phyloP scores from a whole-genome alignment of 2,797 vertebrate genomes.

The Coregonus suidteri region DNA sequence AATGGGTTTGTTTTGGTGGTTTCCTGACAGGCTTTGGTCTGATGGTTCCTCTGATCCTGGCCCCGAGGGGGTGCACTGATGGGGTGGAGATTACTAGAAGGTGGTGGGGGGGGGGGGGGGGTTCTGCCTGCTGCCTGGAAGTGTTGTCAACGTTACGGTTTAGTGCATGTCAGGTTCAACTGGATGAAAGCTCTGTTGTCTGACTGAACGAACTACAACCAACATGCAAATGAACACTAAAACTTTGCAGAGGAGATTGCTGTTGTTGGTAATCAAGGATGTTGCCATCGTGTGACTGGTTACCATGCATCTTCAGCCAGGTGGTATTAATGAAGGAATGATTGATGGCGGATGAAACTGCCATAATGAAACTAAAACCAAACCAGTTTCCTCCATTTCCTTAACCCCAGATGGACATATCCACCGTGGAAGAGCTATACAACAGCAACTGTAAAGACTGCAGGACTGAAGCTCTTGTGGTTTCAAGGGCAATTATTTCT shows the following conservation, averaged over 20 bases:
- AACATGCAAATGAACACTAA: neutral
- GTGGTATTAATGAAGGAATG: slow-evolving; percentile 14
- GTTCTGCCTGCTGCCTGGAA: slow-evolving; percentile 46
- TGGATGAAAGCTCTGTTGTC: slow-evolving; percentile 60
- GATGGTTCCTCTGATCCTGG: slow-evolving; percentile 42
- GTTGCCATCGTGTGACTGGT: neutral
- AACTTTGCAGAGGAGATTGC: neutral
- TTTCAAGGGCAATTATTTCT: slow-evolving; percentile 69
- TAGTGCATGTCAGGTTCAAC: slow-evolving; percentile 37
- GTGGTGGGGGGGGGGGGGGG: neutral
- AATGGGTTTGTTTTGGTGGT: slow-evolving; percentile 67
- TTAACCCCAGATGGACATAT: slow-evolving; percentile 27
- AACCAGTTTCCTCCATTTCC: slow-evolving; percentile 15
- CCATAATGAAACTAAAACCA: neutral
- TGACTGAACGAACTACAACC: slow-evolving; percentile 56
- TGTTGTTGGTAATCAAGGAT: neutral
- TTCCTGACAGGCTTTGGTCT: slow-evolving; percentile 45
- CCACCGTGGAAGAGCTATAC: slow-evolving; percentile 12
- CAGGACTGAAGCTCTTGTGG: slow-evolving; percentile 58
- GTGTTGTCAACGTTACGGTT: slow-evolving; percentile 58
- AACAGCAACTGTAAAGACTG: slow-evolving; percentile 46
- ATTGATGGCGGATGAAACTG: neutral
- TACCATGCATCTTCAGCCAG: neutral
- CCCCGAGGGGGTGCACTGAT: slow-evolving; percentile 39
- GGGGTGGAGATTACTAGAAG: neutral